Evolutionary conservation across 2,888 invertebrate species (phyloP), one percentile per base, ranked within the genome.

Genomic region (Deilephila elpenor): DNA sequence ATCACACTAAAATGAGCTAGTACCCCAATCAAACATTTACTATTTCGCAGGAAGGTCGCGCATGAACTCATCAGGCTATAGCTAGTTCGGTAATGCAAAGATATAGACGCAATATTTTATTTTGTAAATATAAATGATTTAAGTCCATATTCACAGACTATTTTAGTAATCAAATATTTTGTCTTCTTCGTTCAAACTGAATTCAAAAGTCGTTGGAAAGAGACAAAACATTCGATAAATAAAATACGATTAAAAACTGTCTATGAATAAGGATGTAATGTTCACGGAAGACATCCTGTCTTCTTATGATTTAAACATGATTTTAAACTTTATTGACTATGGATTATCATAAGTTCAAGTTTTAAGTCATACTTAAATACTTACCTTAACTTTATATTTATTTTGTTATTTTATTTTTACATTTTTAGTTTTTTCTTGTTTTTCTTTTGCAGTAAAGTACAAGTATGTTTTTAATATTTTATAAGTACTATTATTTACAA

Each of bases 331-430:
- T 20, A 19, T 25, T 17, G 17, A 17, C 44, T 20, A 51, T 67
- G 51, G 25, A 67, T 67, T 67, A 25, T 25, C 5, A 11, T 51
- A 51, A 44, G 44, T 8, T 34, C 19, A 34, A 34, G 19, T 64
- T 51, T 67, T 51, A 44, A 64, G 20, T 44, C 67, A 51, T 29
- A 67, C 64, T 64, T 60, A 20, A 64, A 64, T 44, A 64, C 59
- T 51, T 11, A 53, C 11, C 19, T 67, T 64, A 44, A 44, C 25
- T n/a, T 37, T 67, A n/a, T 79, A 76, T 76, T 78, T 82, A 77
- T 77, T 78, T 73, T 74, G 62, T 56, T 32, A 75, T 76, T 75
- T 67, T n/a, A 6, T 25, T 67, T 51, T 51, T 51, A 51, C 25
- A 59, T 17, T 32, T 60, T 60, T 59, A 59, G 59, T 59, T 59